Percentiles rank a stretch among this genome's conserved stretches.
Conservation (phyloP, 2,888 invertebrate species). For the Homarus gammarus region DNA sequence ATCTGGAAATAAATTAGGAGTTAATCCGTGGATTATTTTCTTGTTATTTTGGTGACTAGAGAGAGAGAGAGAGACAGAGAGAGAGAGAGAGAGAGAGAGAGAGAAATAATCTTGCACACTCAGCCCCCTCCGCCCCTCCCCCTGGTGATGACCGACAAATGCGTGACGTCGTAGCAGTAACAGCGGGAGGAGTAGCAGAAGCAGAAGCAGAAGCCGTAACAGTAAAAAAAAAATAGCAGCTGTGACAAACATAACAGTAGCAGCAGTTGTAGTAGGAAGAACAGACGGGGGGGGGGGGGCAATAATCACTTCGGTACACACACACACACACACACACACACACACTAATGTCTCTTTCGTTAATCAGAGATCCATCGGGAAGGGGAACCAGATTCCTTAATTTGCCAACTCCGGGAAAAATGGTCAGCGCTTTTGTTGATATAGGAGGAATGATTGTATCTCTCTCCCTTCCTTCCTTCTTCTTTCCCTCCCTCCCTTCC, state of each 20-base stretch:
- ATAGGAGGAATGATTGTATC: background rate
- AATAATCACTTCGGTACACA: background rate
- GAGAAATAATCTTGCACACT: too few species aligned
- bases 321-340: background rate
- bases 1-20: too few species aligned
- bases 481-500: background rate
- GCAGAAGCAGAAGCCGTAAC: background rate
- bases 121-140: too few species aligned
- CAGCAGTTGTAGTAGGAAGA: too few species aligned
- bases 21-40: too few species aligned
- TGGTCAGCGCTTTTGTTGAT: slow-evolving; percentile 6
- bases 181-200: background rate
- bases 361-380: background rate
- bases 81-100: too few species aligned
- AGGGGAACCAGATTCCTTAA: background rate
- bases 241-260: background rate
- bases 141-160: too few species aligned
- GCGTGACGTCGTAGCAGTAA: too few species aligned
- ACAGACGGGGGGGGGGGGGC: too few species aligned
- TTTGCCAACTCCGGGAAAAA: background rate
- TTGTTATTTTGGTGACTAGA: too few species aligned
- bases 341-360: background rate
- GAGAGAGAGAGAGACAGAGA: too few species aligned
- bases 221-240: background rate
- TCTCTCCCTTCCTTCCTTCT: background rate